These are phyloP conservation scores for Drosophila arawakana DNA, from an alignment of 1,140 invertebrate genomes.

Conservation along the genomic window DNA sequence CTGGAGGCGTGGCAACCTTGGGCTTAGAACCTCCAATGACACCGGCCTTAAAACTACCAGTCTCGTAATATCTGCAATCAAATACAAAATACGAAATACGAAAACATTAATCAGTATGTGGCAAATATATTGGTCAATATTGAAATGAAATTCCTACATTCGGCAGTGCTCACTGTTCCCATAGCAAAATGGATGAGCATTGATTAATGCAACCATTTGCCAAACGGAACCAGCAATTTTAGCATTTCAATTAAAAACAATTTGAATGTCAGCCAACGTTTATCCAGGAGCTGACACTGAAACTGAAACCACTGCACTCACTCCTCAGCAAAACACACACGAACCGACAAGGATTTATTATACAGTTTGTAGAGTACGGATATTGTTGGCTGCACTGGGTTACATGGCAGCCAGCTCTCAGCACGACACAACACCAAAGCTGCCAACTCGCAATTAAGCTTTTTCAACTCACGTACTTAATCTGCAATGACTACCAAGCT, in stretches of 20 bases:
- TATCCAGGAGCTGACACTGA: conserved; percentile 2
- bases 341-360: conserved; percentile 47
- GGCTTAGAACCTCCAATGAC: conserved; percentile 99
- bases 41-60: conserved; percentile 99
- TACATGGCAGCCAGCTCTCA: not conserved
- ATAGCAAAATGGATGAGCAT: not conserved
- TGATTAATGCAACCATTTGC: conserved; percentile 46
- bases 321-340: not conserved
- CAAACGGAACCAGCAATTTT: conserved; percentile 50
- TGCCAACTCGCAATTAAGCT: too few species aligned
- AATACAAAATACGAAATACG: not conserved
- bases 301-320: conserved; percentile 7
- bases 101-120: not conserved
- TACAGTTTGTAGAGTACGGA: conserved; percentile 16
- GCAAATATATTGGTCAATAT: not conserved
- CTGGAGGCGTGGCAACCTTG: conserved; percentile 99
- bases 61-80: conserved; percentile 96
- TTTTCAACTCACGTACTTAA: too few species aligned
- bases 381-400: not conserved
- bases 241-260: conserved; percentile 65
- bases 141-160: too few species aligned
- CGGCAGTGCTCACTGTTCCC: not conserved
- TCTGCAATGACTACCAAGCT: too few species aligned
- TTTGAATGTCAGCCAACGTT: conserved; percentile 52
- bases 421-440: too few species aligned